Evolutionary conservation across 2,888 invertebrate genomes (phyloP).

Genomic region (Tenodera sinensis): DNA sequence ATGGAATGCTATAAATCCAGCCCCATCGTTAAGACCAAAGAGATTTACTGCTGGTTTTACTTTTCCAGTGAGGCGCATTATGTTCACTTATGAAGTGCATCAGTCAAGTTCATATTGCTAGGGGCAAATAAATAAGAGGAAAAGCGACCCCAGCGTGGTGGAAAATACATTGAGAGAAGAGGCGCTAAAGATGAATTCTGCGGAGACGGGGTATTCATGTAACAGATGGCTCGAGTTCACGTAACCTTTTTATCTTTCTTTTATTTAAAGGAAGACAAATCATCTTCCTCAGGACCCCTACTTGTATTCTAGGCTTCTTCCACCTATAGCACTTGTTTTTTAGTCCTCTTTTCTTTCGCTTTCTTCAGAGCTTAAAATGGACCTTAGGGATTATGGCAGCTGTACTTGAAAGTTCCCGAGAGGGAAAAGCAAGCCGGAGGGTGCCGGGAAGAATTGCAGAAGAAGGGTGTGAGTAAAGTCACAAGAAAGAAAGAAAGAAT

Average conservation of each 20-base stretch:
- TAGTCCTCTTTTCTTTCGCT: not conserved
- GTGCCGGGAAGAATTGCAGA: not conserved
- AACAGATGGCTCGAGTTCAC: constrained; percentile 2
- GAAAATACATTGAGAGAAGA: not conserved
- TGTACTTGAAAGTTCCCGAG: not conserved
- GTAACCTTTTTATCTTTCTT: constrained; percentile 8
- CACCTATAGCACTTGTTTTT: not conserved
- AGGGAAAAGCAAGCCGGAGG: not conserved
- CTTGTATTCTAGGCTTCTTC: not conserved
- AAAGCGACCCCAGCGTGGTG: not conserved
- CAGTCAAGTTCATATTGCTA: not conserved
- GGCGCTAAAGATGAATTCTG: not conserved
- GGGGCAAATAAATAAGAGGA: not conserved
- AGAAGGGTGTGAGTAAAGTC: not conserved
- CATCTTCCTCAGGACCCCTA: not conserved
- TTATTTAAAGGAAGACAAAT: constrained; percentile 11
- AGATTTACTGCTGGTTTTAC: too few relatives aligned
- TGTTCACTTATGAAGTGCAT: too few relatives aligned
- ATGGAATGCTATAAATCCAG: too few relatives aligned
- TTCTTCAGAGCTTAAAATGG: constrained; percentile 7
- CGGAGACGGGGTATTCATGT: not conserved
- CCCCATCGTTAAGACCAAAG: too few relatives aligned
- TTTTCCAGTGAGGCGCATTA: too few relatives aligned
- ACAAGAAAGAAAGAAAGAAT: not conserved
- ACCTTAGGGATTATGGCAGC: constrained; percentile 8